Percentiles rank a stretch among this genome's conserved stretches.
Conservation (phyloP, 64 coral and sea anemone species). For the Montipora sp. region DNA sequence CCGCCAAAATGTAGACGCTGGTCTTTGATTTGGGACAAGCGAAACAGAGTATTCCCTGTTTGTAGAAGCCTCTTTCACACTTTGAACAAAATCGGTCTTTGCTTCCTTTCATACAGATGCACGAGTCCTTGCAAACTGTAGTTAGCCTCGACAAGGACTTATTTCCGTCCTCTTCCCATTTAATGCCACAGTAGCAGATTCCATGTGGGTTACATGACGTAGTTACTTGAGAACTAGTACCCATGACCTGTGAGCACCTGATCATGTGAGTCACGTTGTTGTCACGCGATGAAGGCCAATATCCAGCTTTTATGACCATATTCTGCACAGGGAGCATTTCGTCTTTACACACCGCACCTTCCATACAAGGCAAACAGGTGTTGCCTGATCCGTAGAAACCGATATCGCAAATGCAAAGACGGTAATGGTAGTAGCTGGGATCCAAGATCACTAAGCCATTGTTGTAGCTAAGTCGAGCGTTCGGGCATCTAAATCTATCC, state of each 20-base stretch:
- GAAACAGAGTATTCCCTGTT: conserved; percentile 59
- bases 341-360: conserved; percentile 55
- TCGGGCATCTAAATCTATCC: conserved; percentile 66
- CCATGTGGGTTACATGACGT: conserved; percentile 72
- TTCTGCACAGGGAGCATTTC: conserved; percentile 10
- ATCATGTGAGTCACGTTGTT: conserved; percentile 73
- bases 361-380: conserved; percentile 72
- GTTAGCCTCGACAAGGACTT: background rate
- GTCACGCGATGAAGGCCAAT: conserved; percentile 74
- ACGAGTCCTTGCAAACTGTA: conserved; percentile 53
- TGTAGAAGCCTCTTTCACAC: conserved; percentile 69
- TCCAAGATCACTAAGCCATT: conserved; percentile 71
- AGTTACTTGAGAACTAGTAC: background rate
- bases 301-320: conserved; percentile 69
- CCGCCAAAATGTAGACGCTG: conserved; percentile 41
- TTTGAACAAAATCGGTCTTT: conserved; percentile 72
- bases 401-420: conserved; percentile 68
- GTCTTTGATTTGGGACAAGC: conserved; percentile 42
- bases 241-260: conserved; percentile 9
- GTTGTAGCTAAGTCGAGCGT: conserved; percentile 57
- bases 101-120: conserved; percentile 74
- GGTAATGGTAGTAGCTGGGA: conserved; percentile 66
- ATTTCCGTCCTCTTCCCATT: background rate
- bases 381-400: conserved; percentile 66
- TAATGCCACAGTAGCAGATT: conserved; percentile 39